Conservation (phyloP, 2,888 invertebrate genomes). For the Electrophaes corylata region DNA sequence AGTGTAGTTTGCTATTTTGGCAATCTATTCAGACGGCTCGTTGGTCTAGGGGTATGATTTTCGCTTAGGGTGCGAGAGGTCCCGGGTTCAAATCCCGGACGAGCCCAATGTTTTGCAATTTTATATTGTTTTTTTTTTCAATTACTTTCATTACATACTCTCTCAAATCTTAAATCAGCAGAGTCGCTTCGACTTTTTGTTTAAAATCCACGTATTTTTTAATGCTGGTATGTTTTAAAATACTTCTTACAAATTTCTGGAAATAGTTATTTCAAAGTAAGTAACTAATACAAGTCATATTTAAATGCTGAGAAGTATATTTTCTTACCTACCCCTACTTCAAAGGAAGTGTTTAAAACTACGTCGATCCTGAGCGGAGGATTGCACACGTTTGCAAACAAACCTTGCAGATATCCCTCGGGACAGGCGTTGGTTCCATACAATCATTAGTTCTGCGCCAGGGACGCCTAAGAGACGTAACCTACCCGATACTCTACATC, state of each 20-base stretch:
- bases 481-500: neutral
- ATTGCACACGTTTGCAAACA: constrained; percentile 56
- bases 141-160: neutral
- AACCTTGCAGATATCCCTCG: constrained; percentile 50
- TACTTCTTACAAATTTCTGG: too few relatives aligned
- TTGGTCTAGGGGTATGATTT: constrained; percentile 85
- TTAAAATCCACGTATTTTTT: too few relatives aligned
- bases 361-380: constrained; percentile 43
- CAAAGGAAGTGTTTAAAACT: constrained; percentile 37
- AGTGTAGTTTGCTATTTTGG: constrained; percentile 15
- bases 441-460: neutral
- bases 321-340: constrained; percentile 10
- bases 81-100: constrained; percentile 85
- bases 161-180: too few relatives aligned
- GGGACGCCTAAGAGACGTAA: constrained; percentile 7
- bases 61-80: constrained; percentile 85
- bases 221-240: too few relatives aligned
- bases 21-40: constrained; percentile 58
- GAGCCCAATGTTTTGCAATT: constrained; percentile 61
- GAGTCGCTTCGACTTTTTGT: too few relatives aligned
- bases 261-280: too few relatives aligned
- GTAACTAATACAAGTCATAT: too few relatives aligned
- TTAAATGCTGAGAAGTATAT: neutral
- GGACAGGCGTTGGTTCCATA: constrained; percentile 40
- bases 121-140: neutral